Conservation (phyloP, 2,797 vertebrate genomes). For the Manis javanica region DNA sequence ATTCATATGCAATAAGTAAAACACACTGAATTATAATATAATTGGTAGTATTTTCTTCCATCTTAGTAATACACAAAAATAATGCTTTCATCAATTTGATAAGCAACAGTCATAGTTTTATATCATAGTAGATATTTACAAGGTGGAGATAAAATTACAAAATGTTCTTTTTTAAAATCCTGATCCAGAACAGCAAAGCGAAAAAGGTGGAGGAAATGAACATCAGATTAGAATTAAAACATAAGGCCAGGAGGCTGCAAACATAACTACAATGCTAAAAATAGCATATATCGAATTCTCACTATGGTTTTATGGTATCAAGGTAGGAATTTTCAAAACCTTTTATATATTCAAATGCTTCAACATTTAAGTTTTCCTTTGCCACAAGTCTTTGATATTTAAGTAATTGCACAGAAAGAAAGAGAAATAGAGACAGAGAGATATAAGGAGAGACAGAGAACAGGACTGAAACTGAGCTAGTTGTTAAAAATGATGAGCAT, state of each 20-base stretch:
- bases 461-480: not conserved
- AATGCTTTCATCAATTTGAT: not conserved
- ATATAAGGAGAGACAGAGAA: accelerated
- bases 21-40: not conserved
- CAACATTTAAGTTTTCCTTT: not conserved
- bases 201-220: not conserved
- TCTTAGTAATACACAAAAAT: not conserved
- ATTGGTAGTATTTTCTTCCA: not conserved
- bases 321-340: not conserved
- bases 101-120: not conserved
- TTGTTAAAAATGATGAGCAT: not conserved
- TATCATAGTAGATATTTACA: not conserved
- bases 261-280: not conserved
- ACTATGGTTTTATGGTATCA: not conserved
- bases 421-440: not conserved
- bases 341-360: not conserved
- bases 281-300: not conserved
- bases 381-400: not conserved
- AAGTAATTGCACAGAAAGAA: not conserved
- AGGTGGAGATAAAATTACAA: not conserved
- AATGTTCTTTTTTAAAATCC: not conserved
- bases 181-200: not conserved
- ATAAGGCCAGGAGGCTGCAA: not conserved
- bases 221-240: not conserved
- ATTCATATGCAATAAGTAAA: not conserved